Conservation (phyloP, 2,888 invertebrate species). For the Scaptomyza reducta region DNA sequence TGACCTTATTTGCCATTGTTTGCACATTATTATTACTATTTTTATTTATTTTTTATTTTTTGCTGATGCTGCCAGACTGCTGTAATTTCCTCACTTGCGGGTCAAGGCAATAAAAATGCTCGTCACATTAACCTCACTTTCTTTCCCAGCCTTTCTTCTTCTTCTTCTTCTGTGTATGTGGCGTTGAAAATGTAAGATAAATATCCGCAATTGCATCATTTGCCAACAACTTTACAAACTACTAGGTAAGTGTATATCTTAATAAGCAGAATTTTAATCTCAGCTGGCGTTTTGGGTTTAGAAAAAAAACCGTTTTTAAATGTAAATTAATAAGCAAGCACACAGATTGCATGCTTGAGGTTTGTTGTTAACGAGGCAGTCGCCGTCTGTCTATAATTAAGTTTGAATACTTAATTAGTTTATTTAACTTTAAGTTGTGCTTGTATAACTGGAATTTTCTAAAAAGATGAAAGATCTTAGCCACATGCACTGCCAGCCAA, state of each 20-base stretch:
- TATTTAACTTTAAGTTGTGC: conserved; percentile 66
- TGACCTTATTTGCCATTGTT: conserved; percentile 80
- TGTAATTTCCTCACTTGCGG: conserved; percentile 72
- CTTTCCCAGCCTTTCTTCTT: conserved; percentile 34
- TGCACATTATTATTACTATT: conserved; percentile 71
- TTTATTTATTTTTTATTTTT: conserved; percentile 24
- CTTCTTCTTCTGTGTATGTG: conserved; percentile 21
- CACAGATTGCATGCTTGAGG: conserved; percentile 50
- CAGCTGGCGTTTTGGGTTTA: conserved; percentile 20
- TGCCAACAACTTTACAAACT: conserved; percentile 9
- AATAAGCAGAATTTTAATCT: conserved; percentile 47
- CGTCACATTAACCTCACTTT: conserved; percentile 50
- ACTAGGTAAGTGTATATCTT: conserved; percentile 21
- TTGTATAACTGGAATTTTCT: conserved; percentile 77
- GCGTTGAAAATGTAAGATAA: conserved; percentile 2
- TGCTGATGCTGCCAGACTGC: conserved; percentile 42
- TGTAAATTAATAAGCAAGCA: conserved; percentile 52
- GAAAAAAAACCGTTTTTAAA: conserved; percentile 45
- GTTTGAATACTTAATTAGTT: conserved; percentile 76
- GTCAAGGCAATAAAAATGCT: conserved; percentile 71
- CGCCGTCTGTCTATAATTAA: conserved; percentile 66
- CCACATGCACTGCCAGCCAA: conserved; percentile 47
- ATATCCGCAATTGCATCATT: conserved; percentile 49
- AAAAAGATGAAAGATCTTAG: conserved; percentile 73
- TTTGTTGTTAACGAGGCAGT: conserved; percentile 53